Evolutionary conservation across 2,797 vertebrate genomes (phyloP).

Genomic region (Furcifer pardalis): DNA sequence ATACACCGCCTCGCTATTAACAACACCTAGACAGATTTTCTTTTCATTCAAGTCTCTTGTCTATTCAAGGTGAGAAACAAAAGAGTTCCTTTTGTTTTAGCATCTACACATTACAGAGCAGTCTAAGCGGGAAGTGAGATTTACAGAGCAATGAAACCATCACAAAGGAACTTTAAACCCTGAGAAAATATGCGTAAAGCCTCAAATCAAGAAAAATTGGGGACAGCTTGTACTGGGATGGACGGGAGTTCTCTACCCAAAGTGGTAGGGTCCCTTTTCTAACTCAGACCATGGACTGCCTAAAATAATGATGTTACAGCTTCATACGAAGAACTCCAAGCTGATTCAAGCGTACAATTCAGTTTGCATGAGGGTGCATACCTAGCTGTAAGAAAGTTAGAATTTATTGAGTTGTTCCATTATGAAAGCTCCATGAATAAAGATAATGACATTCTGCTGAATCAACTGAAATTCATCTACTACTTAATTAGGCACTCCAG

Average conservation of each 20-base stretch:
- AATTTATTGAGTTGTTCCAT: slow-evolving; percentile 26
- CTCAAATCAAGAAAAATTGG: slow-evolving; percentile 6
- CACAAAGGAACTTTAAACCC: neutral
- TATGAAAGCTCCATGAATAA: slow-evolving; percentile 62
- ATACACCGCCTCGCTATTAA: slow-evolving; percentile 15
- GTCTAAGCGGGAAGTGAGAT: neutral
- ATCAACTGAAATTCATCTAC: neutral
- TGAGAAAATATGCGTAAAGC: slow-evolving; percentile 31
- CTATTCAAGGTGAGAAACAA: slow-evolving; percentile 29
- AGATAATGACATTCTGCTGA: neutral
- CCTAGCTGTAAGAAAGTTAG: neutral
- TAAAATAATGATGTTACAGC: neutral
- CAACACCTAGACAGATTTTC: neutral
- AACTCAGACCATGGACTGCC: no score
- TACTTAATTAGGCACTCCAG: slow-evolving; percentile 27
- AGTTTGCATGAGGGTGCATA: slow-evolving; percentile 39
- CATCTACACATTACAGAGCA: slow-evolving; percentile 46
- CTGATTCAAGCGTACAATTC: slow-evolving; percentile 51
- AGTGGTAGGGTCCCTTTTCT: no score
- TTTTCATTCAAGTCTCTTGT: slow-evolving; percentile 24
- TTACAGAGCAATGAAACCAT: neutral
- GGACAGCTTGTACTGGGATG: no score
- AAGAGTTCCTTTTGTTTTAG: slow-evolving; percentile 38
- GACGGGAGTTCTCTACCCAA: no score
- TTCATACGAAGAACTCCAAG: slow-evolving; percentile 36